Conservation (phyloP, 2,797 vertebrate genomes). For the Decapterus maruadsi region DNA sequence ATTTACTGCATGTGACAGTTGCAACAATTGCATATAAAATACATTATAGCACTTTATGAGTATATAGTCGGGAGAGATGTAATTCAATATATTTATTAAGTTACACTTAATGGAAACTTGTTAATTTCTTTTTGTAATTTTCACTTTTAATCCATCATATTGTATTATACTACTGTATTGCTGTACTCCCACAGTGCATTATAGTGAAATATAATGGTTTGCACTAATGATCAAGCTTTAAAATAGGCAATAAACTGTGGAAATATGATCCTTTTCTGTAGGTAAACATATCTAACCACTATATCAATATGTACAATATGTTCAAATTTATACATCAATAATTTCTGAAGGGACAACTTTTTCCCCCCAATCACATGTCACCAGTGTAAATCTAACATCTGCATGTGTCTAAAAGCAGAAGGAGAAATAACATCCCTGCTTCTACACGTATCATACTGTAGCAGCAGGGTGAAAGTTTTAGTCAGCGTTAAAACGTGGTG, state of each 20-base stretch:
- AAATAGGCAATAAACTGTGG: not conserved
- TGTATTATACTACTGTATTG: not conserved
- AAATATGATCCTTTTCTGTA: not conserved
- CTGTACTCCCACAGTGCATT: not conserved
- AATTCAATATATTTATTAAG: not conserved
- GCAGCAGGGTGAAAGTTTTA: conserved; percentile 18
- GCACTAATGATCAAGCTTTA: not conserved
- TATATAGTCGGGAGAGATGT: not conserved
- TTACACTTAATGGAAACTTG: not conserved
- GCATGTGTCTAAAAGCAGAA: conserved; percentile 11
- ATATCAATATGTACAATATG: not conserved
- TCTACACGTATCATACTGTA: conserved; percentile 9
- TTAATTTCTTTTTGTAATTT: not conserved
- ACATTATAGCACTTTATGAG: not conserved
- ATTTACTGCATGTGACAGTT: not conserved
- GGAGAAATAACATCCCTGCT: conserved; percentile 36
- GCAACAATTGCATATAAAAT: not conserved
- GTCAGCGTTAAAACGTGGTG: conserved; percentile 33
- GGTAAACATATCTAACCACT: not conserved
- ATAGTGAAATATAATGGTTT: not conserved
- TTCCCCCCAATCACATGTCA: not conserved
- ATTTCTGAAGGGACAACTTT: not conserved
- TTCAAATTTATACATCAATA: not conserved
- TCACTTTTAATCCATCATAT: not conserved
- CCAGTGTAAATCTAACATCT: not conserved